These are phyloP conservation scores for Crax fasciolata DNA, from an alignment of 2,797 vertebrate genomes.

Conservation along the genomic window DNA sequence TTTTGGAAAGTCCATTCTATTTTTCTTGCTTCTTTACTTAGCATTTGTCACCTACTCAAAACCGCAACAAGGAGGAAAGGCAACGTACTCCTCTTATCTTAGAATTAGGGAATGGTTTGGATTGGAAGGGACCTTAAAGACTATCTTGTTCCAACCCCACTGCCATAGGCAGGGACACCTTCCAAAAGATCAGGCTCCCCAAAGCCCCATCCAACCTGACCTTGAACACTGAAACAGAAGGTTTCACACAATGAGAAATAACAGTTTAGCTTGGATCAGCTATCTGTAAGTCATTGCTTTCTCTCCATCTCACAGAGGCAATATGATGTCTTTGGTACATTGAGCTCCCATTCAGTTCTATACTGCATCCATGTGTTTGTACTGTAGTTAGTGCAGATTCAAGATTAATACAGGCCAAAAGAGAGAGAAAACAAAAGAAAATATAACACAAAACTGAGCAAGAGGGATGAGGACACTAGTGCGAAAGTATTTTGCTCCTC, in stretches of 20 bases:
- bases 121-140: background rate
- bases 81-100: background rate
- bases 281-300: background rate
- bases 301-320: background rate
- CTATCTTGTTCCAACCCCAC: background rate
- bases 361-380: background rate
- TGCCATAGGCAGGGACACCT: background rate
- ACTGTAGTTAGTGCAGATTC: background rate
- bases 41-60: background rate
- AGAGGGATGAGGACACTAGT: background rate
- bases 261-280: background rate
- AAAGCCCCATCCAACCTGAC: background rate
- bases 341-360: background rate
- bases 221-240: background rate
- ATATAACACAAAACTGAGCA: background rate
- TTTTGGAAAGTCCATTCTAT: background rate
- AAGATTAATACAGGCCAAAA: background rate
- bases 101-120: background rate
- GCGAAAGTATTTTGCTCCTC: background rate
- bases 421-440: background rate
- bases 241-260: background rate
- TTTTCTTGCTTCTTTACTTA: slow-evolving; percentile 1
- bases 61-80: background rate
- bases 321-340: background rate
- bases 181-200: background rate